Conservation (phyloP, 2,797 vertebrate genomes). For the Leptatherina wallacei region DNA sequence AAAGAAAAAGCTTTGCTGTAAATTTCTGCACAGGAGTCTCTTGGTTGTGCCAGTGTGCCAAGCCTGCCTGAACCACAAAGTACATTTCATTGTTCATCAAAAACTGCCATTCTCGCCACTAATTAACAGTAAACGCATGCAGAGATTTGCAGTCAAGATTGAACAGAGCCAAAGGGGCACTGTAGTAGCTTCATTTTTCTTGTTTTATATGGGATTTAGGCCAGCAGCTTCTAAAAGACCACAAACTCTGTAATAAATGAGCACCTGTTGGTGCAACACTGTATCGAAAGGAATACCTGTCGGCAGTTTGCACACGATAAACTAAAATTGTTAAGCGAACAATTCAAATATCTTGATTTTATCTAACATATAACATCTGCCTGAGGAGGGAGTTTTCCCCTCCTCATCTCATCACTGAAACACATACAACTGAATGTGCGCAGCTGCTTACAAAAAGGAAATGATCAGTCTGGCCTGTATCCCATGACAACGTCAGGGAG, state of each 20-base stretch:
- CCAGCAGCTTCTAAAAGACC: conserved; percentile 1
- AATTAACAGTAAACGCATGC: conserved; percentile 10
- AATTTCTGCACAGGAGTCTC: conserved; percentile 33
- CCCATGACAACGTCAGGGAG: conserved; percentile 73
- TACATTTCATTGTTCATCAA: conserved; percentile 30
- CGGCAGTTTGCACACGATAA: conserved; percentile 19
- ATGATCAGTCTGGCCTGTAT: conserved; percentile 63
- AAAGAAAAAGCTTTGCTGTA: conserved; percentile 40
- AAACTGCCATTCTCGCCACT: conserved; percentile 26
- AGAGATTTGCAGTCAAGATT: conserved; percentile 18
- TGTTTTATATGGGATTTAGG: conserved; percentile 13
- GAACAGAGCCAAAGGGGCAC: conserved; percentile 5
- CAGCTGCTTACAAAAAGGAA: conserved; percentile 67
- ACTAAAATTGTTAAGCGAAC: conserved; percentile 26
- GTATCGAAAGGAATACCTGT: conserved; percentile 30
- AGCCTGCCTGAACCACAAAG: conserved; percentile 3
- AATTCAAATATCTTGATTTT: conserved; percentile 34
- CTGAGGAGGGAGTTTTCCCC: conserved; percentile 30
- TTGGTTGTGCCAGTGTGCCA: conserved; percentile 10
- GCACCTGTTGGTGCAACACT: conserved; percentile 2
- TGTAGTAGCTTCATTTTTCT: not conserved
- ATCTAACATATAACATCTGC: conserved; percentile 46
- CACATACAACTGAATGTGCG: conserved; percentile 67
- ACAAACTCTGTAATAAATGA: conserved; percentile 2
- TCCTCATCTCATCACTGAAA: conserved; percentile 69